A percentile compares a stretch with the other conserved stretches of the same genome.
These are phyloP conservation scores for Silurus glanis DNA, from an alignment of 2,113 vertebrate species.

Conservation along the genomic window DNA sequence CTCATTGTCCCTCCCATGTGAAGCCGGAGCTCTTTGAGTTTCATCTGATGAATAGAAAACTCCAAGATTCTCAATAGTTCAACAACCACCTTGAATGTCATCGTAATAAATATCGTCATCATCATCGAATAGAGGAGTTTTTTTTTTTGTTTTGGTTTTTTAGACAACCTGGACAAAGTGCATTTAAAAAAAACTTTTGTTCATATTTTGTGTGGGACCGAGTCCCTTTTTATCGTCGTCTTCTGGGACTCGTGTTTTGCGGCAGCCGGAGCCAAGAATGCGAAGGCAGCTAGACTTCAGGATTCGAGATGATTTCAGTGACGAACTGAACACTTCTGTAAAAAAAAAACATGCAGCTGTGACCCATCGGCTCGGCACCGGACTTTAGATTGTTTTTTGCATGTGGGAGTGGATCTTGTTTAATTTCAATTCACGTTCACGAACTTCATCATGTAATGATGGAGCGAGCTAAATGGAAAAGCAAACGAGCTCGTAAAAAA, in stretches of 20 bases:
- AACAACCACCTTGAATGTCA: slow-evolving; percentile 40
- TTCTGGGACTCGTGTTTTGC: background rate
- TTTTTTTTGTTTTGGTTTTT: background rate
- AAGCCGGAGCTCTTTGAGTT: slow-evolving; percentile 45
- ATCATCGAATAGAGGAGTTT: slow-evolving; percentile 32
- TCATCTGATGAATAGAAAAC: slow-evolving; percentile 16
- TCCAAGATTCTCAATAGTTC: slow-evolving; percentile 37
- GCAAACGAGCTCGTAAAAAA: background rate
- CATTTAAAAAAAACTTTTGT: slow-evolving; percentile 33
- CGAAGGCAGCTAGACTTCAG: slow-evolving; percentile 14
- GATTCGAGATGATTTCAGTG: slow-evolving; percentile 20
- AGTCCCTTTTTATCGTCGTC: background rate
- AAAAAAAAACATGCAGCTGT: background rate
- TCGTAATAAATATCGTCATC: slow-evolving; percentile 38
- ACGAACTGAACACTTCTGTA: slow-evolving; percentile 8
- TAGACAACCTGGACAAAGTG: slow-evolving; percentile 43
- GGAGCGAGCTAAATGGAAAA: background rate
- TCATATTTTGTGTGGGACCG: slow-evolving; percentile 31
- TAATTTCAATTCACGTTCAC: slow-evolving; percentile 3
- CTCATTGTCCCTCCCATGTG: slow-evolving; percentile 83
- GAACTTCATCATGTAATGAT: slow-evolving; percentile 10
- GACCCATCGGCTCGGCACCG: background rate
- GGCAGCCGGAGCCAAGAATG: background rate
- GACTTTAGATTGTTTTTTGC: slow-evolving; percentile 23
- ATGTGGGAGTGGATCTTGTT: slow-evolving; percentile 11